phyloP scores from a whole-genome alignment of 1,140 invertebrate species.

The Brachionus manjavacas region DNA sequence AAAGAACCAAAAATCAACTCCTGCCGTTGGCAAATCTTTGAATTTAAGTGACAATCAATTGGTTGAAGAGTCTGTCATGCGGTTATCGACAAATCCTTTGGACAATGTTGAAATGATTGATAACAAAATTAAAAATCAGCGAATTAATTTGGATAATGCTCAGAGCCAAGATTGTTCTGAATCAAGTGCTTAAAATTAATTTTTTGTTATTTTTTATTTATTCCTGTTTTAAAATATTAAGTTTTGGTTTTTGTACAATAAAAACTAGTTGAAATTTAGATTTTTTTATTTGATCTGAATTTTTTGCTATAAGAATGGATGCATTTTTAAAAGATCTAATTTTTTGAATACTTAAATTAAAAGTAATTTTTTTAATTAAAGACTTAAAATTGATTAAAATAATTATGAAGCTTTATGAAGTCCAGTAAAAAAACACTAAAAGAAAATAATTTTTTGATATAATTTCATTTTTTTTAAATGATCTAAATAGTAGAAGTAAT shows the following conservation, averaged over 20 bases:
- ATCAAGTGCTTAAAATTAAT: conserved; percentile 9
- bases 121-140: not conserved
- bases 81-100: conserved; percentile 13
- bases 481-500: no score
- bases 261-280: not conserved
- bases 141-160: not conserved
- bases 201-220: not conserved
- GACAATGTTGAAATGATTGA: not conserved
- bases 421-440: no score
- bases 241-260: not conserved
- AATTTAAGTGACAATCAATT: not conserved
- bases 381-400: no score
- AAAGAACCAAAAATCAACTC: conserved; percentile 11
- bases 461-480: no score
- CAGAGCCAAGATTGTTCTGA: not conserved
- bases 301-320: no score
- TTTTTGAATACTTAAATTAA: no score
- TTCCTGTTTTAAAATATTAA: not conserved
- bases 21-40: not conserved
- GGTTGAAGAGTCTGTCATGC: not conserved
- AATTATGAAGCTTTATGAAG: no score
- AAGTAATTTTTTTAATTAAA: no score
- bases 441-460: no score
- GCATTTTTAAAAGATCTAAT: no score
- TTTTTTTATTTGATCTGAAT: not conserved